Evolutionary conservation across 2,797 vertebrate species (phyloP).

Genomic region (Eulemur albifrons): DNA sequence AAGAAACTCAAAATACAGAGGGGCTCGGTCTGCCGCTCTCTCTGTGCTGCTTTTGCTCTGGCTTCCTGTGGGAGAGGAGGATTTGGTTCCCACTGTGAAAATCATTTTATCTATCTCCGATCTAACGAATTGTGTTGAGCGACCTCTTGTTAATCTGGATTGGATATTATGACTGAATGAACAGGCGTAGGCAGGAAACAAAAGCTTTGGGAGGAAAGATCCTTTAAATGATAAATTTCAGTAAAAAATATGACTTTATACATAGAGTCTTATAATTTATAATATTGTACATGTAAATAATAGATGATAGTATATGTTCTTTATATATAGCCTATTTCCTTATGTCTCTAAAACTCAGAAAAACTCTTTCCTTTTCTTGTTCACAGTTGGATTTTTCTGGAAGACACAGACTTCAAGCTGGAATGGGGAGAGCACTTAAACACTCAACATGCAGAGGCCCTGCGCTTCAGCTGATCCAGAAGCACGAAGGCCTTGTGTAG

Average conservation of each 20-base stretch:
- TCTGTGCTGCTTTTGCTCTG: not conserved
- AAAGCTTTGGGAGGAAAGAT: not conserved
- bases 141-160: not conserved
- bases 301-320: not conserved
- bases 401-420: not conserved
- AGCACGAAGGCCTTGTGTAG: not conserved
- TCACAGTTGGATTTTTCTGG: not conserved
- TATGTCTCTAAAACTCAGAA: constrained; percentile 44
- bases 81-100: not conserved
- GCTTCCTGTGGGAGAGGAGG: not conserved
- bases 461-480: not conserved
- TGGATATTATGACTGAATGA: constrained; percentile 2
- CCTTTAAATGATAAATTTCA: constrained; percentile 56
- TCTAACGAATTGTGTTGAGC: constrained; percentile 31
- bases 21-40: rapidly evolving
- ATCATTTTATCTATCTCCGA: not conserved
- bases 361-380: constrained; percentile 45
- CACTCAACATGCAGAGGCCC: rapidly evolving
- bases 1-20: not conserved
- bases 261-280: not conserved
- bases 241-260: not conserved
- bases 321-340: constrained; percentile 20
- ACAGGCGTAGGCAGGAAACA: not conserved
- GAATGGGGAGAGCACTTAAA: not conserved
- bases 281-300: not conserved